Evolutionary conservation across 2,888 invertebrate species (phyloP).

Genomic region (Hofmannophila pseudospretella): DNA sequence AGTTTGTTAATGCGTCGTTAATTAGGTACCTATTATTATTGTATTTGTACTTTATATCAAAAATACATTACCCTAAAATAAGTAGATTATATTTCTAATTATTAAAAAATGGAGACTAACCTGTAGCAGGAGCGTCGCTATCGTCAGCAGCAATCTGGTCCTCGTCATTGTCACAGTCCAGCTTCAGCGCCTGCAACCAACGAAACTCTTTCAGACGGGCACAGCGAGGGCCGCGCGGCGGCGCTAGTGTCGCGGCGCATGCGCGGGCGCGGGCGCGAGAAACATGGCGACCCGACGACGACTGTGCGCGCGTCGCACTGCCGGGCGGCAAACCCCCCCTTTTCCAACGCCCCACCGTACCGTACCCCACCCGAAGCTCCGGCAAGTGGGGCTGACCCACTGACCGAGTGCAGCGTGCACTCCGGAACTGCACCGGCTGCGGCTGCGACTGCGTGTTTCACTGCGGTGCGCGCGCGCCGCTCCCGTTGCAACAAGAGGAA

Average conservation of each 20-base stretch:
- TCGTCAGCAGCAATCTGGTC: conserved; percentile 66
- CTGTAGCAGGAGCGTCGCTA: conserved; percentile 69
- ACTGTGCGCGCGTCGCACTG: conserved; percentile 11
- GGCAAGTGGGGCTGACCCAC: conserved; percentile 60
- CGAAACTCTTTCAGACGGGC: conserved; percentile 54
- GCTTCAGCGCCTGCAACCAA: conserved; percentile 67
- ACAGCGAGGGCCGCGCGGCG: conserved; percentile 42
- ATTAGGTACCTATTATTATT: too few species aligned
- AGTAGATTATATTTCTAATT: too few species aligned
- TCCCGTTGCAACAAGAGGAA: conserved; percentile 64
- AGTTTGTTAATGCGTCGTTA: too few species aligned
- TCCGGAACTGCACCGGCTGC: conserved; percentile 66
- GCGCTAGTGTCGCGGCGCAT: conserved; percentile 41
- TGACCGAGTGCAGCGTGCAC: conserved; percentile 64
- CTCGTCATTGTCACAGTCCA: conserved; percentile 72
- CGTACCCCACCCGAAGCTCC: conserved; percentile 18
- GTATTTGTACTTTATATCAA: neutral
- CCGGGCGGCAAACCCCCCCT: conserved; percentile 18
- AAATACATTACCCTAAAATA: neutral
- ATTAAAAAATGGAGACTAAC: conserved; percentile 32
- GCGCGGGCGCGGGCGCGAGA: conserved; percentile 33
- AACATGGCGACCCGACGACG: conserved; percentile 41
- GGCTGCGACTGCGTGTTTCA: conserved; percentile 48
- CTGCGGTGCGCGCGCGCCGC: conserved; percentile 39
- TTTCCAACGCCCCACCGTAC: conserved; percentile 17